A percentile compares a stretch with the other conserved stretches of the same genome.
Evolutionary conservation across 2,797 vertebrate genomes (phyloP).

Genomic region (Anabas testudineus): DNA sequence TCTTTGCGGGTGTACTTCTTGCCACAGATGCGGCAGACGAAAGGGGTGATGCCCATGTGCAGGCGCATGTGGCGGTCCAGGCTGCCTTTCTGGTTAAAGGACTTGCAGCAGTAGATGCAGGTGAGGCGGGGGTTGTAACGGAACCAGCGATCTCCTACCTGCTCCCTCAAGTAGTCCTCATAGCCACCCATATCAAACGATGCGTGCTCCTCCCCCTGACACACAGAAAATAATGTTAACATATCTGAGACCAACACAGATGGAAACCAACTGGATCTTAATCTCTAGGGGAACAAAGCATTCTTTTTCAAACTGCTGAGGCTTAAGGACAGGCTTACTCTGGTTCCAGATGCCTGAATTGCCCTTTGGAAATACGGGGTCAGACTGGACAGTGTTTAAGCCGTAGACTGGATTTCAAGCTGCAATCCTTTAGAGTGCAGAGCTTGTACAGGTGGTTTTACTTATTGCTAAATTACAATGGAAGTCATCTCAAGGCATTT

Average conservation of each 20-base stretch:
- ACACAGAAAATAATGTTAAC: background rate
- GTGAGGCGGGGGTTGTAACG: constrained; percentile 98
- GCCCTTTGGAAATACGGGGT: no score
- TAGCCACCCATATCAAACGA: constrained; percentile 95
- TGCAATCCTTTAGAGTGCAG: no score
- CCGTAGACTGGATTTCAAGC: no score
- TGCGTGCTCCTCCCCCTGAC: constrained; percentile 91
- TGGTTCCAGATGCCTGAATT: no score
- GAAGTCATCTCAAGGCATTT: no score
- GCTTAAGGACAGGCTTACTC: no score
- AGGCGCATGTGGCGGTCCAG: constrained; percentile 98
- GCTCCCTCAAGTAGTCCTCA: constrained; percentile 96
- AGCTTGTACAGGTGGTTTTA: no score
- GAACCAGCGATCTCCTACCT: constrained; percentile 98
- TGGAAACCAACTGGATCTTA: background rate
- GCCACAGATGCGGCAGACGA: constrained; percentile 97
- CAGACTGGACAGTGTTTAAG: no score
- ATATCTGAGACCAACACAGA: background rate
- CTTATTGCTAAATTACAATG: no score
- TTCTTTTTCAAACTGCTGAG: background rate
- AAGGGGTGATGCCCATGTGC: constrained; percentile 98
- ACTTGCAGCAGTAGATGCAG: constrained; percentile 99
- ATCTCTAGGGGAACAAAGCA: no score
- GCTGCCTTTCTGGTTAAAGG: constrained; percentile 99
- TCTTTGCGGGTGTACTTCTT: constrained; percentile 99